Percentiles rank a stretch among this genome's conserved stretches.
Conservation (phyloP, 2,113 vertebrate genomes). For the Machaerirhynchus nigripectus region DNA sequence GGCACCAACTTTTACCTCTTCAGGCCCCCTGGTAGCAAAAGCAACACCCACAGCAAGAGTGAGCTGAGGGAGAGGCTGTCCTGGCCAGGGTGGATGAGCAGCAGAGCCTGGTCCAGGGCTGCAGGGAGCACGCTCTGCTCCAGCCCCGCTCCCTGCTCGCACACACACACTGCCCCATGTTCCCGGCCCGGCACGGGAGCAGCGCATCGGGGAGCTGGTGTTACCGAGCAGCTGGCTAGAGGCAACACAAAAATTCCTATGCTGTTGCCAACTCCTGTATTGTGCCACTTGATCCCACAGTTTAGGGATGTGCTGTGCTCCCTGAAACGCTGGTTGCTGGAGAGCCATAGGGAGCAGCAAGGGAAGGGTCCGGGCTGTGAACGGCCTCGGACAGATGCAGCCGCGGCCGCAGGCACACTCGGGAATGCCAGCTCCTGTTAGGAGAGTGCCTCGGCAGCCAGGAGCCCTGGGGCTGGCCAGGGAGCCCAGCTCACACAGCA, state of each 20-base stretch:
- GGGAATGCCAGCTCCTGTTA: neutral
- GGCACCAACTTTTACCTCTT: neutral
- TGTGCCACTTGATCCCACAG: neutral
- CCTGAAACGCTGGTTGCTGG: neutral
- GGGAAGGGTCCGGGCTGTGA: neutral
- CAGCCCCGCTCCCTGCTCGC: neutral
- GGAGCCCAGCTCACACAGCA: neutral
- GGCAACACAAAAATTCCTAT: neutral
- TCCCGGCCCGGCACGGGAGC: neutral
- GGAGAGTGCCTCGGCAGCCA: neutral
- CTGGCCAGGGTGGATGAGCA: neutral
- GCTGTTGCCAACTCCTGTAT: neutral
- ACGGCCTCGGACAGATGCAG: neutral
- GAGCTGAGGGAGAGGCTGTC: neutral
- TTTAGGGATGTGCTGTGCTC: neutral
- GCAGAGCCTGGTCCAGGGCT: neutral
- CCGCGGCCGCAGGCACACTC: rapidly evolving
- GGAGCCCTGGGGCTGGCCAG: neutral
- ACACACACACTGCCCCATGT: rapidly evolving
- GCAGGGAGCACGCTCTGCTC: neutral
- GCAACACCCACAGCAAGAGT: neutral
- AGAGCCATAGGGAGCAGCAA: neutral
- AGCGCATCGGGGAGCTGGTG: neutral
- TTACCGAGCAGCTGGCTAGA: neutral
- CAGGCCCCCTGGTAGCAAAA: neutral